These are phyloP conservation scores for Pipa parva DNA, from an alignment of 2,113 vertebrate genomes.

Conservation along the genomic window DNA sequence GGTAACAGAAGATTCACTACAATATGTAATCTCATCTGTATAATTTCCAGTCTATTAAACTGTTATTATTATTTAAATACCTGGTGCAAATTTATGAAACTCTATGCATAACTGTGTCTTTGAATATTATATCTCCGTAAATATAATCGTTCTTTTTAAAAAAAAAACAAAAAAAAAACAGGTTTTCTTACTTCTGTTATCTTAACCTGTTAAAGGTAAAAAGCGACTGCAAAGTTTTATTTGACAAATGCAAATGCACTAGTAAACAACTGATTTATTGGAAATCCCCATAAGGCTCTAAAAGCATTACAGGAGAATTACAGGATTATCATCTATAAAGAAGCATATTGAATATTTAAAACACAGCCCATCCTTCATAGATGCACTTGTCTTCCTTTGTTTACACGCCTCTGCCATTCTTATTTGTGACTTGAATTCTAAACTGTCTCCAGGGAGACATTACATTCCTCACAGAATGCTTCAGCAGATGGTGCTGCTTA, in stretches of 20 bases:
- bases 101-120: constrained; percentile 6
- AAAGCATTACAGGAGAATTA: constrained; percentile 50
- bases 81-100: not conserved
- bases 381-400: constrained; percentile 72
- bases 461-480: constrained; percentile 72
- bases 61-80: too few species aligned
- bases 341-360: constrained; percentile 68
- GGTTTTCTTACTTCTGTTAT: too few species aligned
- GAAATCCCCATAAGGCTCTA: constrained; percentile 53
- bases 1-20: too few species aligned
- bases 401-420: constrained; percentile 72
- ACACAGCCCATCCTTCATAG: constrained; percentile 61
- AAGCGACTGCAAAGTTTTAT: constrained; percentile 6
- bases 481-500: constrained; percentile 74
- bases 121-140: too few species aligned
- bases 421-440: constrained; percentile 77
- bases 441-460: constrained; percentile 72
- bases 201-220: too few species aligned
- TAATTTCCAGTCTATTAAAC: too few species aligned
- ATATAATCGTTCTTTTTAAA: too few species aligned
- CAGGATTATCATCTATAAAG: constrained; percentile 58
- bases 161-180: too few species aligned
- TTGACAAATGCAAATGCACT: constrained; percentile 25
- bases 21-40: too few species aligned
- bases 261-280: constrained; percentile 56